Conservation (phyloP, 2,113 vertebrate species). For the Anser cygnoides region DNA sequence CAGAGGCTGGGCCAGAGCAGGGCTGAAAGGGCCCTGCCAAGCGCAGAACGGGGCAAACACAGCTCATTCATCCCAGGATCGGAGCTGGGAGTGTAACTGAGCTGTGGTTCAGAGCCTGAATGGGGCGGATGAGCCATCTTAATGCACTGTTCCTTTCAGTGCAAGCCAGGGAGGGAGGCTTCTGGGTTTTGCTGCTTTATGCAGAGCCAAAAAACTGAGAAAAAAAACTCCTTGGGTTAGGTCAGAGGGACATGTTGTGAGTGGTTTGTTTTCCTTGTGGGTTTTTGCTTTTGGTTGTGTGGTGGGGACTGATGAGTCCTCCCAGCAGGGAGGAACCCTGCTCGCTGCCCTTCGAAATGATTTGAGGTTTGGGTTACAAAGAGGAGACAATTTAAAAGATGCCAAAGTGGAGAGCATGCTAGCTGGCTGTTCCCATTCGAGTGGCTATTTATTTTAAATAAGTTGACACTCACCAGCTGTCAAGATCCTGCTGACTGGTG, state of each 20-base stretch:
- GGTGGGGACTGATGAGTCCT: background rate
- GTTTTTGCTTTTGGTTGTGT: conserved; percentile 17
- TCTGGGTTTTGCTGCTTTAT: background rate
- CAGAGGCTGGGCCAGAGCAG: background rate
- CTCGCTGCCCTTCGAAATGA: background rate
- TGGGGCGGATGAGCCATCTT: background rate
- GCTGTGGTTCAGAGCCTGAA: background rate
- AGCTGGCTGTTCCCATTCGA: conserved; percentile 32
- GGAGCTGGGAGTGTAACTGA: background rate
- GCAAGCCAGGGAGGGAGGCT: background rate
- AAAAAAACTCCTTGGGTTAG: background rate
- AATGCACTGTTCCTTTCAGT: rapidly evolving
- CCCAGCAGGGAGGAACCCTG: background rate
- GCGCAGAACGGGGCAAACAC: rapidly evolving
- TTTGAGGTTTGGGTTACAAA: conserved; percentile 59
- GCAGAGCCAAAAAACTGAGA: background rate
- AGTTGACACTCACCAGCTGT: conserved; percentile 64
- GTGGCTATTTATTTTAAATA: conserved; percentile 65
- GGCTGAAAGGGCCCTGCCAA: background rate
- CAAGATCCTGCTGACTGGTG: conserved; percentile 63
- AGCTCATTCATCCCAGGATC: background rate
- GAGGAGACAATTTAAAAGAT: conserved; percentile 39
- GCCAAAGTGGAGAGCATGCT: conserved; percentile 13
- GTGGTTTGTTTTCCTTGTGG: background rate
- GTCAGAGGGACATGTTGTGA: background rate